Conservation (phyloP, 2,888 invertebrate genomes). For the Agonum fuliginosum region DNA sequence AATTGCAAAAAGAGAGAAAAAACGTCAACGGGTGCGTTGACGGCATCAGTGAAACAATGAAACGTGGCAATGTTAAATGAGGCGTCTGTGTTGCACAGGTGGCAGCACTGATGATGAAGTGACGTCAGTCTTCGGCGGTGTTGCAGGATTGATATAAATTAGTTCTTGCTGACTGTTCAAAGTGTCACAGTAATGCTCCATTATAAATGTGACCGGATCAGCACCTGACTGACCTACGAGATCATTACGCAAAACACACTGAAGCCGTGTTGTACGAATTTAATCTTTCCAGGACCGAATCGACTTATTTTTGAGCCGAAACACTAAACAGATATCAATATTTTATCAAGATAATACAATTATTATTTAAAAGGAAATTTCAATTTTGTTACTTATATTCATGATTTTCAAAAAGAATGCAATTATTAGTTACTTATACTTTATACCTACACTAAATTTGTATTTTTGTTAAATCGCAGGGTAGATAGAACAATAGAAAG, state of each 20-base stretch:
- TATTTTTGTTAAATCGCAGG: no score
- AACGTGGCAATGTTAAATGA: conserved; percentile 51
- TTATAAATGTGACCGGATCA: conserved; percentile 56
- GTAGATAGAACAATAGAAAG: no score
- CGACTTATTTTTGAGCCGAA: no score
- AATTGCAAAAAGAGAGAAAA: conserved; percentile 34
- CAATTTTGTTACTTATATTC: no score
- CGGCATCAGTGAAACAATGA: conserved; percentile 41
- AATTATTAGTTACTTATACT: no score
- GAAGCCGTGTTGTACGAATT: background rate
- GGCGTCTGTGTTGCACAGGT: conserved; percentile 42
- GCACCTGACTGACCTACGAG: conserved; percentile 50
- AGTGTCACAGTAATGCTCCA: conserved; percentile 50
- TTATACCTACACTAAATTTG: no score
- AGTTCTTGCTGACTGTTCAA: conserved; percentile 54
- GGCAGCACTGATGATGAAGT: conserved; percentile 49
- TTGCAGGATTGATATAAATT: conserved; percentile 52
- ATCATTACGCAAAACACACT: conserved; percentile 40
- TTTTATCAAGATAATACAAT: no score
- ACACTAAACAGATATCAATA: no score
- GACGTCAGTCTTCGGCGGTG: conserved; percentile 42
- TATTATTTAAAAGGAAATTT: no score
- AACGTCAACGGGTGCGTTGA: conserved; percentile 47
- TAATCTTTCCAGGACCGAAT: no score
- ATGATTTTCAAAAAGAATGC: no score